Percentiles rank a stretch among this genome's conserved stretches.
Conservation (phyloP, 2,888 invertebrate species). For the Drosophila cognata region DNA sequence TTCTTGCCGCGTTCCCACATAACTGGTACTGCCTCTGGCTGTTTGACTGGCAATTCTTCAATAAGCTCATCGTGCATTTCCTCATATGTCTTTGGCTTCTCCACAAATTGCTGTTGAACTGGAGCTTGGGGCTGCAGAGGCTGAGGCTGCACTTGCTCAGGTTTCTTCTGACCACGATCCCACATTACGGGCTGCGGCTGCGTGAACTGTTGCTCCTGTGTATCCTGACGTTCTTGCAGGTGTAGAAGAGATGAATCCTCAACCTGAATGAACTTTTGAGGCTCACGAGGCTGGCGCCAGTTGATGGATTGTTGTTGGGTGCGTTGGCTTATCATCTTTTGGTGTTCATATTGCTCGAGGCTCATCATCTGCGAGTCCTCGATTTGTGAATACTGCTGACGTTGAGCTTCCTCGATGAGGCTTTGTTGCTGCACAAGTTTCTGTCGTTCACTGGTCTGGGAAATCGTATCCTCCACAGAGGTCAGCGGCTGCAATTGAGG, state of each 20-base stretch:
- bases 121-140: constrained; percentile 40
- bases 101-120: constrained; percentile 35
- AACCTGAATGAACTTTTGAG: constrained; percentile 77
- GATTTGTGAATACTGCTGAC: constrained; percentile 72
- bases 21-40: constrained; percentile 82
- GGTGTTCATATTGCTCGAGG: constrained; percentile 75
- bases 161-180: constrained; percentile 84
- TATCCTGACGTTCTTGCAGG: constrained; percentile 73
- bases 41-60: constrained; percentile 73
- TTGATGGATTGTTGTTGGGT: constrained; percentile 70
- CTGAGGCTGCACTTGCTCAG: constrained; percentile 46
- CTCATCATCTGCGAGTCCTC: constrained; percentile 81
- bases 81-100: constrained; percentile 66
- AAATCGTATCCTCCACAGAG: constrained; percentile 73
- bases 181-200: constrained; percentile 83
- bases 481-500: constrained; percentile 73
- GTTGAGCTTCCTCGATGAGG: constrained; percentile 73
- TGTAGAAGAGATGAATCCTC: constrained; percentile 76
- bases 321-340: constrained; percentile 59
- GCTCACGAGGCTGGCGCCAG: constrained; percentile 83
- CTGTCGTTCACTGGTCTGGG: constrained; percentile 65
- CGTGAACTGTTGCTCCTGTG: constrained; percentile 73
- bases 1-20: constrained; percentile 84
- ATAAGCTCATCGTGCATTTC: constrained; percentile 77
- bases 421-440: constrained; percentile 72